These are phyloP conservation scores for Notodromas monacha DNA, from an alignment of 2,888 invertebrate species.

Conservation along the genomic window DNA sequence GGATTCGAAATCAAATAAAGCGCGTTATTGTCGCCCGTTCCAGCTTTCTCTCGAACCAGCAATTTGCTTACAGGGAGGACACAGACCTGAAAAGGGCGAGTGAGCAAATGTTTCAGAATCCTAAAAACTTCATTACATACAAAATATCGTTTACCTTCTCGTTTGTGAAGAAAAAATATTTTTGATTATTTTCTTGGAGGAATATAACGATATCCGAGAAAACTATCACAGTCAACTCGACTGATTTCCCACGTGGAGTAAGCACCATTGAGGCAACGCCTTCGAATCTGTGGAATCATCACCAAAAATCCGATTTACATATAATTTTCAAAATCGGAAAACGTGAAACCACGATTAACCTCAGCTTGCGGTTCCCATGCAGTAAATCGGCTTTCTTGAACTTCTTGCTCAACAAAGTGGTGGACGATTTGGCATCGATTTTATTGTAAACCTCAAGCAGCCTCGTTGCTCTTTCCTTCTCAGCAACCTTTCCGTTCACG, in stretches of 20 bases:
- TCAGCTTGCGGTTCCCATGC: conserved; percentile 43
- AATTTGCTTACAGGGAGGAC: conserved; percentile 69
- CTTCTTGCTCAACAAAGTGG: conserved; percentile 30
- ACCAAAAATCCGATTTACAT: neutral
- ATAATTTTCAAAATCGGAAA: neutral
- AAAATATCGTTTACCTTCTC: conserved; percentile 33
- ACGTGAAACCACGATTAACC: neutral
- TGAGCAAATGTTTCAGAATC: conserved; percentile 5
- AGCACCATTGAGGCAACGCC: conserved; percentile 62
- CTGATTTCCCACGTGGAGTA: conserved; percentile 63
- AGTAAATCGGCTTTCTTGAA: conserved; percentile 75
- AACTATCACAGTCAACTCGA: conserved; percentile 54
- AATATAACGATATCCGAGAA: conserved; percentile 71
- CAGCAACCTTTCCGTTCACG: conserved; percentile 69
- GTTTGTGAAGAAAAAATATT: conserved; percentile 50
- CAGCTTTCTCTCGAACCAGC: conserved; percentile 70
- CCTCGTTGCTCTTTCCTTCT: conserved; percentile 56
- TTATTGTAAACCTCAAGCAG: conserved; percentile 66
- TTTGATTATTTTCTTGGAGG: conserved; percentile 62
- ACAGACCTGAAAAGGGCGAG: too few species aligned
- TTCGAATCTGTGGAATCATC: conserved; percentile 28
- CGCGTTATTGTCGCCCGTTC: conserved; percentile 42
- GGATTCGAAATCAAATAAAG: conserved; percentile 76
- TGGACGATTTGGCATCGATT: conserved; percentile 70
- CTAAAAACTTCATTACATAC: conserved; percentile 5